phyloP scores from a whole-genome alignment of 2,797 vertebrate genomes.

The Lagodon rhomboides region DNA sequence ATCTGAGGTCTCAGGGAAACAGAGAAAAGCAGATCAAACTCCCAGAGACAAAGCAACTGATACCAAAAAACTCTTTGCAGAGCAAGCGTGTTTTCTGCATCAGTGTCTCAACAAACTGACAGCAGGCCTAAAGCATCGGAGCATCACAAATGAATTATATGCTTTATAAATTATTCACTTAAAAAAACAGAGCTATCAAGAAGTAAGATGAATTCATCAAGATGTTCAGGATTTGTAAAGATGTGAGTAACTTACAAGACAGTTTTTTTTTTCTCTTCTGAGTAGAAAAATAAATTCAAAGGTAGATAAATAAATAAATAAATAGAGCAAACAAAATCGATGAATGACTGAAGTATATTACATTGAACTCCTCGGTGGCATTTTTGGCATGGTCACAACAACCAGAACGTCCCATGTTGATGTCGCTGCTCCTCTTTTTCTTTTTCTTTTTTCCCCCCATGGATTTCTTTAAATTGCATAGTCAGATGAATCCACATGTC shows the following conservation, averaged over 20 bases:
- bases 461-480: slow-evolving; percentile 87
- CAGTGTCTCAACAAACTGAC: slow-evolving; percentile 73
- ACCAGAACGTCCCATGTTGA: slow-evolving; percentile 63
- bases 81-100: slow-evolving; percentile 70
- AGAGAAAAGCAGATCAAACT: slow-evolving; percentile 69
- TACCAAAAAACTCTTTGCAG: slow-evolving; percentile 64
- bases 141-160: slow-evolving; percentile 74
- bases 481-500: slow-evolving; percentile 83
- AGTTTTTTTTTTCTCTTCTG: slow-evolving; percentile 52
- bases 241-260: slow-evolving; percentile 73
- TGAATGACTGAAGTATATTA: slow-evolving; percentile 75
- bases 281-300: slow-evolving; percentile 84
- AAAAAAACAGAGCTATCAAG: slow-evolving; percentile 72
- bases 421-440: slow-evolving; percentile 54
- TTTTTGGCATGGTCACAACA: slow-evolving; percentile 68
- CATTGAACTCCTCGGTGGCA: slow-evolving; percentile 63
- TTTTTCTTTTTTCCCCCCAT: slow-evolving; percentile 24
- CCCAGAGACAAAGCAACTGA: slow-evolving; percentile 67
- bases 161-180: slow-evolving; percentile 78
- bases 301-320: slow-evolving; percentile 73
- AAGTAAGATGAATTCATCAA: slow-evolving; percentile 72
- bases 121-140: slow-evolving; percentile 73
- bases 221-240: slow-evolving; percentile 62
- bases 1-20: slow-evolving; percentile 59
- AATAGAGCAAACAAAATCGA: slow-evolving; percentile 78